These are phyloP conservation scores for Athalia rosae DNA, from an alignment of 2,888 invertebrate species.

Conservation along the genomic window DNA sequence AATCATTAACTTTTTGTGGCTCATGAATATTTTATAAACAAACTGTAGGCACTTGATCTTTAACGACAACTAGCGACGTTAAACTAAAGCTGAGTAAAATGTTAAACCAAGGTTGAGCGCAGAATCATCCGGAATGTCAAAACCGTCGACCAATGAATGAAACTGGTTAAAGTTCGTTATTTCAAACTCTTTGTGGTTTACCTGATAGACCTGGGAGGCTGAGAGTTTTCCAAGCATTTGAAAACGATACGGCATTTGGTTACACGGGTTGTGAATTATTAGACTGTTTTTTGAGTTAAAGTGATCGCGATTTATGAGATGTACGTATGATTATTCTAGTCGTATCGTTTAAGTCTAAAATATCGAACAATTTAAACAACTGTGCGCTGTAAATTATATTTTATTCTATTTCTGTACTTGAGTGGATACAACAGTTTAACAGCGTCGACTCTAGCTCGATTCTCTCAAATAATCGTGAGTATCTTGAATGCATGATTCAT, in stretches of 20 bases:
- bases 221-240: not conserved
- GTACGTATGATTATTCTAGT: too few species aligned
- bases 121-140: not conserved
- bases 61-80: not conserved
- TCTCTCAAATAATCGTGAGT: too few species aligned
- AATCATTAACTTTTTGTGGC: not conserved
- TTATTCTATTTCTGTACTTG: too few species aligned
- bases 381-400: too few species aligned
- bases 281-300: too few species aligned
- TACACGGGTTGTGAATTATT: too few species aligned
- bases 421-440: too few species aligned
- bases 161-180: slow-evolving; percentile 22
- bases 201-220: not conserved
- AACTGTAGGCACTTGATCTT: not conserved
- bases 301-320: too few species aligned
- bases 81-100: not conserved
- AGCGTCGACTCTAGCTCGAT: too few species aligned
- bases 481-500: too few species aligned
- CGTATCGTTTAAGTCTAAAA: too few species aligned
- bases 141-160: slow-evolving; percentile 13
- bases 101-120: slow-evolving; percentile 1
- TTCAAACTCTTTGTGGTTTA: slow-evolving; percentile 24
- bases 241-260: not conserved
- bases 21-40: slow-evolving; percentile 5
- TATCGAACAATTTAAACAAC: too few species aligned